phyloP scores from a whole-genome alignment of 2,888 invertebrate species.

The Megastigmus dorsalis region DNA sequence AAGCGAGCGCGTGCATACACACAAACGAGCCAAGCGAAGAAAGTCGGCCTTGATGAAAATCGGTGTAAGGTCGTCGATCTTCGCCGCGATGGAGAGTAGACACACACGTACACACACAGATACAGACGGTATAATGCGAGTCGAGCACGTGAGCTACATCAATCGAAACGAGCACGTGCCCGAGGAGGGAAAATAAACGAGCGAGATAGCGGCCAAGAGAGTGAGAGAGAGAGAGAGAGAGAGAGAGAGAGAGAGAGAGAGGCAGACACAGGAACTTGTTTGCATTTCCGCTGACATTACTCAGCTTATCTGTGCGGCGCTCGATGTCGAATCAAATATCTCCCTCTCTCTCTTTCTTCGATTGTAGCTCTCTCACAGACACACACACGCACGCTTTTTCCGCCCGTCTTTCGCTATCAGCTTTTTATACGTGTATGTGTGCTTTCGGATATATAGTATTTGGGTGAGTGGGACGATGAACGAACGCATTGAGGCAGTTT shows the following conservation, averaged over 20 bases:
- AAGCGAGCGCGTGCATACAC: too few relatives aligned
- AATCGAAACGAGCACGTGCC: constrained; percentile 24
- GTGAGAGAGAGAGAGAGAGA: neutral
- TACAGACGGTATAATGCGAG: too few relatives aligned
- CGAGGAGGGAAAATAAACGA: neutral
- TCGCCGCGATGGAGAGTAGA: too few relatives aligned
- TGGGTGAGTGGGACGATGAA: too few relatives aligned
- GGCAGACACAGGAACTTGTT: neutral
- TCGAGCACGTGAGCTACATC: constrained; percentile 25
- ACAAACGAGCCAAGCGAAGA: too few relatives aligned
- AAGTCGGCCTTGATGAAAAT: constrained; percentile 18
- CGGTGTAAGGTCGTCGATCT: constrained; percentile 26
- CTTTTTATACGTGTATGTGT: too few relatives aligned
- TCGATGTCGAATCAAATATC: neutral
- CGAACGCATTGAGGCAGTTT: too few relatives aligned
- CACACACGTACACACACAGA: neutral
- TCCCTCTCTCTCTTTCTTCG: neutral
- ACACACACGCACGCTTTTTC: too few relatives aligned
- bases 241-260: neutral
- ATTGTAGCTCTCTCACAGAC: neutral
- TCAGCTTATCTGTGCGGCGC: neutral
- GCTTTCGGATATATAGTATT: too few relatives aligned
- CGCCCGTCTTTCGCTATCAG: neutral
- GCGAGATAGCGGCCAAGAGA: neutral
- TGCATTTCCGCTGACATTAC: constrained; percentile 21